A percentile compares a stretch with the other conserved stretches of the same genome.
Conservation (phyloP, 2,113 vertebrate genomes). For the Apteryx mantelli region DNA sequence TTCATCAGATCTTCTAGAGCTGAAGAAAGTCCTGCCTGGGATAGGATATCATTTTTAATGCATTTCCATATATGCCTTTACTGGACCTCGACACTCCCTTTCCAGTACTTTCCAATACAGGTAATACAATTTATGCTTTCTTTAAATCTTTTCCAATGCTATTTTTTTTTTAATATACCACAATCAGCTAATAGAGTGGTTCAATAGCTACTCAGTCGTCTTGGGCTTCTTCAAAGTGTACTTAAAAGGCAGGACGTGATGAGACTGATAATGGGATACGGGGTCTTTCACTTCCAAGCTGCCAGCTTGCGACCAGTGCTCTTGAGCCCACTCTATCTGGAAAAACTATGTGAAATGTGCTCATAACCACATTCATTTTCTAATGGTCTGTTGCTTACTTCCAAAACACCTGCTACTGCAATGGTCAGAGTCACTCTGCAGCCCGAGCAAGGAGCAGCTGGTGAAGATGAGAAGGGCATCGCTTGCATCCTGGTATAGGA, state of each 20-base stretch:
- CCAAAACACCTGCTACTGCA: background rate
- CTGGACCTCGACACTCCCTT: background rate
- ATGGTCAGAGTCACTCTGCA: background rate
- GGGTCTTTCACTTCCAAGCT: background rate
- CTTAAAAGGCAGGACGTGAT: slow-evolving; percentile 29
- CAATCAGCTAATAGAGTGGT: background rate
- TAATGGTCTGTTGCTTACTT: background rate
- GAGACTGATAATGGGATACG: background rate
- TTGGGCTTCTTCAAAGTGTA: slow-evolving; percentile 2
- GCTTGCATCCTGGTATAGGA: background rate
- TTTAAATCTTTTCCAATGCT: slow-evolving; percentile 10
- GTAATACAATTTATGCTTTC: slow-evolving; percentile 20
- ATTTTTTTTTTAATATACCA: slow-evolving; percentile 23
- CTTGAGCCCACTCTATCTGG: background rate
- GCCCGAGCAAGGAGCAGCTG: background rate
- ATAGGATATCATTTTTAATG: slow-evolving; percentile 28
- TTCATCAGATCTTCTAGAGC: slow-evolving; percentile 32
- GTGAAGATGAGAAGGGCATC: background rate
- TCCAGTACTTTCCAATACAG: slow-evolving; percentile 7
- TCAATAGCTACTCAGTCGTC: slow-evolving; percentile 12
- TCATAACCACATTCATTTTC: background rate
- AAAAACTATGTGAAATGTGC: background rate
- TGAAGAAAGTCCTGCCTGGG: slow-evolving; percentile 13
- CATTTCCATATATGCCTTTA: background rate
- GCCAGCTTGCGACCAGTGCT: background rate